Evolutionary conservation across 2,113 vertebrate species (phyloP).

Genomic region (Callocephalon fimbriatum): DNA sequence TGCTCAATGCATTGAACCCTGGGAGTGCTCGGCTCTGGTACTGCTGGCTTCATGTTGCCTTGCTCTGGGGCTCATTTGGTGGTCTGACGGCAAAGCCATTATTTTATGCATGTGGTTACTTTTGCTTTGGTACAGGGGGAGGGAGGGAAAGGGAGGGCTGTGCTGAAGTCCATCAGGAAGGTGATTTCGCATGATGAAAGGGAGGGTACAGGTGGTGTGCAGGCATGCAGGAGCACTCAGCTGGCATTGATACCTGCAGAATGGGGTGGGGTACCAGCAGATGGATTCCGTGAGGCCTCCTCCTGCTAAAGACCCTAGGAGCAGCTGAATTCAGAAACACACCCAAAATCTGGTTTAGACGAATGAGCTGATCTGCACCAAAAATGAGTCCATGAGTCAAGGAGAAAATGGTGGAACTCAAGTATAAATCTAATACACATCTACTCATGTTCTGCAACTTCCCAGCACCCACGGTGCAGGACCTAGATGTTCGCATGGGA

Average conservation of each 20-base stretch:
- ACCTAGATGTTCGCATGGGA: background rate
- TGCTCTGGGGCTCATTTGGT: background rate
- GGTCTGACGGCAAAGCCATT: background rate
- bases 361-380: background rate
- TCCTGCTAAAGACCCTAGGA: background rate
- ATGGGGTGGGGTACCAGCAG: background rate
- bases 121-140: background rate
- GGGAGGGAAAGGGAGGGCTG: background rate
- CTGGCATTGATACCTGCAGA: background rate
- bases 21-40: background rate
- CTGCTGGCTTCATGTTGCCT: background rate
- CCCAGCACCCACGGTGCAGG: background rate
- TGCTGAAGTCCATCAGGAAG: background rate
- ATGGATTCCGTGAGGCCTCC: background rate
- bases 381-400: background rate
- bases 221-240: fast-evolving
- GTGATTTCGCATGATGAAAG: background rate
- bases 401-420: background rate
- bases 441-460: background rate
- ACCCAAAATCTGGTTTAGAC: background rate
- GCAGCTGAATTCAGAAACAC: background rate
- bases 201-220: background rate
- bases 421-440: background rate
- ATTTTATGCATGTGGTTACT: background rate
- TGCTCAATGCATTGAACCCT: fast-evolving